phyloP scores from a whole-genome alignment of 2,888 invertebrate genomes.

The Papilio protenor region DNA sequence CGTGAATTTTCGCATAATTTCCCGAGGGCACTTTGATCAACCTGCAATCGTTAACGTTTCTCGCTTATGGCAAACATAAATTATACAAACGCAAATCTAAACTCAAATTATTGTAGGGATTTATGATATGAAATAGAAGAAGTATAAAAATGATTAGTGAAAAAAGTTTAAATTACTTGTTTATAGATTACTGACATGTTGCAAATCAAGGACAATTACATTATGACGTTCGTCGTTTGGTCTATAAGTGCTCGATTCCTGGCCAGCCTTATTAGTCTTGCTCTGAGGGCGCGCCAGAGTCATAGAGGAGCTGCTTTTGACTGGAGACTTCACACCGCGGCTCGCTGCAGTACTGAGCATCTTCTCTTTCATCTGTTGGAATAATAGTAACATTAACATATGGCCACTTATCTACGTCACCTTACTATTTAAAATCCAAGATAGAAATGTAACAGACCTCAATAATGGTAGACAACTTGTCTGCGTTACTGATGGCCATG shows the following conservation, averaged over 20 bases:
- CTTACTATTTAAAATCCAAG: conserved; percentile 30
- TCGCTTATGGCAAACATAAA: background rate
- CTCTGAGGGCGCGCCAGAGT: conserved; percentile 54
- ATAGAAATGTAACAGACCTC: conserved; percentile 70
- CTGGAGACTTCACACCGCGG: conserved; percentile 67
- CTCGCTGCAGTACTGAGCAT: conserved; percentile 71
- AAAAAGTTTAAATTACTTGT: background rate
- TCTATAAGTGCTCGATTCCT: conserved; percentile 6
- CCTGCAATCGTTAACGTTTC: conserved; percentile 54
- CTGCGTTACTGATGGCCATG: conserved; percentile 85
- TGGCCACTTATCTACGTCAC: background rate
- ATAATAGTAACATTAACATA: background rate
- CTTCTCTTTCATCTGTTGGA: conserved; percentile 74
- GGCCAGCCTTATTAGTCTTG: conserved; percentile 53
- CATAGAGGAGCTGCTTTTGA: conserved; percentile 57
- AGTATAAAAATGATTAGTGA: background rate
- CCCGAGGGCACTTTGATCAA: conserved; percentile 68
- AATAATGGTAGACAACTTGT: conserved; percentile 84
- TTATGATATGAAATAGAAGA: background rate
- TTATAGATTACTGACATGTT: conserved; percentile 17
- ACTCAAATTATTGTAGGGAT: background rate
- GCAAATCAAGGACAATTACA: conserved; percentile 36
- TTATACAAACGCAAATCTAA: background rate
- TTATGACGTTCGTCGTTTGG: conserved; percentile 33
- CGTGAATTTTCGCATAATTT: conserved; percentile 74